Percentiles rank a stretch among this genome's conserved stretches.
Conservation (phyloP, 2,113 vertebrate genomes). For the Cyprinus carpio region DNA sequence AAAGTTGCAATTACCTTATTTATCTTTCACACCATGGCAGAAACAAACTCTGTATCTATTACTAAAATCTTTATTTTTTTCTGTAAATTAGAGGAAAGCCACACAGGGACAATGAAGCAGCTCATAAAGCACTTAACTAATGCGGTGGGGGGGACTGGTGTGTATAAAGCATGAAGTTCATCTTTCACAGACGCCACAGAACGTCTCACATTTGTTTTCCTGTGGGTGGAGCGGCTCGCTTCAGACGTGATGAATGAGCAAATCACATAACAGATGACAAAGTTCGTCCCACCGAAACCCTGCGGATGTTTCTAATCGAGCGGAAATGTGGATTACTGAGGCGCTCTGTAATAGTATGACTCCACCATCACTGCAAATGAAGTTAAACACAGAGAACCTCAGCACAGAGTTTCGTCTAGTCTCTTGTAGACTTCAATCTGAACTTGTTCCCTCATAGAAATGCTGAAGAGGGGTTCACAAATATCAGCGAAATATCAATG, state of each 20-base stretch:
- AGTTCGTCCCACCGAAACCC: not conserved
- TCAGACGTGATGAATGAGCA: conserved; percentile 14
- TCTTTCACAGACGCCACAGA: not conserved
- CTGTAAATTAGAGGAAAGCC: not conserved
- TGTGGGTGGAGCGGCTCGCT: not conserved
- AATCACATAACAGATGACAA: conserved; percentile 22
- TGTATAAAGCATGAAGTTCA: not conserved
- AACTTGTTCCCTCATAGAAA: not conserved
- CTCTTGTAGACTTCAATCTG: not conserved
- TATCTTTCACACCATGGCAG: too few species aligned
- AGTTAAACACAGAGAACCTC: not conserved
- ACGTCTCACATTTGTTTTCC: conserved; percentile 17
- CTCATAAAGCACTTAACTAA: conserved; percentile 1
- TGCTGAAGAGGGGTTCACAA: not conserved
- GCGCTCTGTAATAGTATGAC: too few species aligned
- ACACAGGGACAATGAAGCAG: not conserved
- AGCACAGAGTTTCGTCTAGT: not conserved
- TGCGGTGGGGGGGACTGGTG: not conserved
- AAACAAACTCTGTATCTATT: not conserved
- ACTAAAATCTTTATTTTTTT: not conserved
- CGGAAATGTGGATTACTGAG: not conserved
- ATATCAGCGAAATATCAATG: not conserved
- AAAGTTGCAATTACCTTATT: too few species aligned
- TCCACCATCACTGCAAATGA: not conserved
- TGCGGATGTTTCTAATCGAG: conserved; percentile 4